Evolutionary conservation across 2,113 vertebrate species (phyloP), one percentile per base, ranked within the genome.

Genomic region (Tachysurus vachellii): DNA sequence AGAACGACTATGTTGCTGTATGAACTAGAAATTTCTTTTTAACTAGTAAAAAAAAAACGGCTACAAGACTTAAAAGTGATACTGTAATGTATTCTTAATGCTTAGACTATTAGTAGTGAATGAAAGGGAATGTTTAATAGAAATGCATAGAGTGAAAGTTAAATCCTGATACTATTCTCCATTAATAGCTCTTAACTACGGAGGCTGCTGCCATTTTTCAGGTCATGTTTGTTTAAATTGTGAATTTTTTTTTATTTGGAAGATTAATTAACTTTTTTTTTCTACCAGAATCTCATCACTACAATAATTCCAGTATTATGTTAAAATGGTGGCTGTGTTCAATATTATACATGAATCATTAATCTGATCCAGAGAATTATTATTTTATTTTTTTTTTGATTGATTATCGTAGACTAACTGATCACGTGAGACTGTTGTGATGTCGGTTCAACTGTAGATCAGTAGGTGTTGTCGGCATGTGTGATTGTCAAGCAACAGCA

Each of bases 1-100:
- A 61, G 21, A 57, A 59, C 56, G 88, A 84, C 62, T 62, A 82
- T 83, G n/a, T 4, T 28, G 12, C 26, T 79, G 50, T 13, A 28
- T 54, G 50, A 11, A 44, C 44, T 50, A 26, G 44, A 76, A 53
- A 73, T 73, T 73, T 44, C 23, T 50, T 76, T 76, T 50, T 26
- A 7, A 11, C 19, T 47, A 12, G 1, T 21, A 71, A 66, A 10
- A 71, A 68, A 71, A 12, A 47, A 75, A 47, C 17, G 0, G 26
- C 75, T 53, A 16, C 7, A 28, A 17, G n/a, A 36, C 16, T 17
- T 80, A 31, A 50, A 21, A 57, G 53, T 56, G 77, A 53, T 19
- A 31, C n/a, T 31, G 53, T 56, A 28, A 80, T 57, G 50, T 21
- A 11, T 56, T 56, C 53, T 31, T 56, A 56, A 79, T 56, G 50